phyloP scores from a whole-genome alignment of 2,888 invertebrate genomes.

The Eupithecia pulchellata region DNA sequence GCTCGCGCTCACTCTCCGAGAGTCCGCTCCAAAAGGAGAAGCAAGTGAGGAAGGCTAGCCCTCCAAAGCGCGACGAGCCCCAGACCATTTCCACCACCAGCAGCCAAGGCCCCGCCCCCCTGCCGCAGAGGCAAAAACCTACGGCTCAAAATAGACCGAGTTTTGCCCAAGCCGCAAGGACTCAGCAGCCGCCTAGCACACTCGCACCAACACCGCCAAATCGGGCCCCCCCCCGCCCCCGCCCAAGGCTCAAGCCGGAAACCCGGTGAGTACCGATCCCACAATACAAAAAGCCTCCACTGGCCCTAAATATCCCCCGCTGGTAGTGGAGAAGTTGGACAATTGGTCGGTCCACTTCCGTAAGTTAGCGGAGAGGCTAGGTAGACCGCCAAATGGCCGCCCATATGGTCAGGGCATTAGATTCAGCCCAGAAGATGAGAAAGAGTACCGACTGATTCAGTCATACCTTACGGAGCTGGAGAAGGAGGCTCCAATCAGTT shows the following conservation, averaged over 20 bases:
- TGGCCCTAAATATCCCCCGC: neutral
- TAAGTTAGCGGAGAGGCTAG: neutral
- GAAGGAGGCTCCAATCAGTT: neutral
- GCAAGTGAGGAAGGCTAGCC: neutral
- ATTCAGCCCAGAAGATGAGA: neutral
- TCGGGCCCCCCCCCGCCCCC: no score
- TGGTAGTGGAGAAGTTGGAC: constrained; percentile 14
- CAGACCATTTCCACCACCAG: neutral
- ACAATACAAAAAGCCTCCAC: no score
- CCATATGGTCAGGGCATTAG: neutral
- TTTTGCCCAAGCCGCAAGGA: neutral
- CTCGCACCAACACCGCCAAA: neutral
- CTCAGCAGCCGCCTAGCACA: neutral
- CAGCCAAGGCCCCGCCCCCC: no score
- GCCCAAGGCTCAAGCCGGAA: no score
- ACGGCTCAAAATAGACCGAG: neutral
- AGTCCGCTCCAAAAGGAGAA: neutral
- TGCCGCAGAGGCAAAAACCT: neutral
- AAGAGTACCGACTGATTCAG: neutral
- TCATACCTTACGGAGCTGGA: neutral
- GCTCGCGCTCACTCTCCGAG: neutral
- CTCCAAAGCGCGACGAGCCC: neutral
- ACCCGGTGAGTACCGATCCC: no score
- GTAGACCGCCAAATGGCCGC: constrained; percentile 13
- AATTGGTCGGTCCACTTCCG: constrained; percentile 22